Base-by-base conservation (phyloP, 2,113 vertebrate species). In the Rhadina sibilatrix region DNA sequence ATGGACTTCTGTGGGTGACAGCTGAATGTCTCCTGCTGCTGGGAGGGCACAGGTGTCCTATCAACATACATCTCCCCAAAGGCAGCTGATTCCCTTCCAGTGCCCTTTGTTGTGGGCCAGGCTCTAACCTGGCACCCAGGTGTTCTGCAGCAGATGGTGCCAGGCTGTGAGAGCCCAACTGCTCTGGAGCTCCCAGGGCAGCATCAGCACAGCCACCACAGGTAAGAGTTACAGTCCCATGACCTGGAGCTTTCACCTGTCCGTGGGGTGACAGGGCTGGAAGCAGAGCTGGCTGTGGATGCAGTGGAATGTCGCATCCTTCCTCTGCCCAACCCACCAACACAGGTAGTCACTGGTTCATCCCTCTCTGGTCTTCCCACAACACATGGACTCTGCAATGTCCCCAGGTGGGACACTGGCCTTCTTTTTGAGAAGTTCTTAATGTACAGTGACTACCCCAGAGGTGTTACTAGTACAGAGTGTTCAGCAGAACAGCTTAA, bases 351-450 rank as follows among this genome's bases (percentile, higher is more conserved):
- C 2, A 2, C 56, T n/a, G 7, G 22, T 54, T 66, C 33, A 8
- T 66, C 3, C 0, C 5, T 6, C 30, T 78, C n/a, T 0, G 0
- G 31, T 12, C 35, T 69, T 81, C 30, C 30, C 18, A 33, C 22
- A 61, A 11, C 54, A 49, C 12, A 1, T 2, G 3, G 33, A 42
- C 31, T 60, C 33, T 49, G 37, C 16, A 22, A 1, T 13, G 33
- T 37, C 60, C 18, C 44, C 21, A 28, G 6, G 24, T 59, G 42
- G 56, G 40, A 61, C 7, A 6, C 3, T 57, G 50, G 4, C 25
- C 6, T 46, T 53, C 12, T 81, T 59, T 27, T 37, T 44, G 54
- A 42, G 54, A 77, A n/a, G 8, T 57, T 59, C n/a, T 75, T 60
- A 33, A 44, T 10, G 5, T n/a, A 27, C 9, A 60, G 7, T 54